These are phyloP conservation scores for Sycobia sp. DNA, from an alignment of 1,140 invertebrate species.

Conservation along the genomic window DNA sequence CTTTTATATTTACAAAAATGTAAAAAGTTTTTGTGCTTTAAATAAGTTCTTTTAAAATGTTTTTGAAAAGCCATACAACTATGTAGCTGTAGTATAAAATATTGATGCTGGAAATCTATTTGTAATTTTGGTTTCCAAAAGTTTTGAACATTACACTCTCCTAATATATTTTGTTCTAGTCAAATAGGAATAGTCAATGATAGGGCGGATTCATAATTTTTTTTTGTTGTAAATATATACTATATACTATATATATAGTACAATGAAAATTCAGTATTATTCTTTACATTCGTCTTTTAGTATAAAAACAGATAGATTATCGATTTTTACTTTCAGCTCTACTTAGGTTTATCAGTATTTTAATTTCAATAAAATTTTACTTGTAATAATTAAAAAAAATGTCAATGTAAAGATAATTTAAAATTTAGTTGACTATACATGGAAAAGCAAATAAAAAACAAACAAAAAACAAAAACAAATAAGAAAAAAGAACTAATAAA, in stretches of 20 bases:
- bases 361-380: neutral
- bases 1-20: constrained; percentile 32
- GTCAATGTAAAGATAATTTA: constrained; percentile 12
- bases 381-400: constrained; percentile 15
- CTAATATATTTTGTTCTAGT: constrained; percentile 37
- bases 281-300: neutral
- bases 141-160: constrained; percentile 43
- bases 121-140: constrained; percentile 46
- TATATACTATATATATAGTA: too few species aligned
- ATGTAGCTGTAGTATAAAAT: constrained; percentile 47
- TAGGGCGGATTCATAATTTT: constrained; percentile 50
- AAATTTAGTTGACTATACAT: neutral
- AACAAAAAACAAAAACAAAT: too few species aligned
- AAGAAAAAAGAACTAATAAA: too few species aligned
- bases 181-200: constrained; percentile 49
- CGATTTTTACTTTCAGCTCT: neutral
- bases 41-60: constrained; percentile 16
- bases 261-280: neutral
- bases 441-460: constrained; percentile 14
- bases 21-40: constrained; percentile 18
- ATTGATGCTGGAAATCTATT: constrained; percentile 48
- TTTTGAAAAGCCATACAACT: constrained; percentile 15
- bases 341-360: neutral
- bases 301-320: constrained; percentile 15
- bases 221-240: neutral